Evolutionary conservation across 2,888 invertebrate genomes (phyloP).

Genomic region (Idaea aversata): DNA sequence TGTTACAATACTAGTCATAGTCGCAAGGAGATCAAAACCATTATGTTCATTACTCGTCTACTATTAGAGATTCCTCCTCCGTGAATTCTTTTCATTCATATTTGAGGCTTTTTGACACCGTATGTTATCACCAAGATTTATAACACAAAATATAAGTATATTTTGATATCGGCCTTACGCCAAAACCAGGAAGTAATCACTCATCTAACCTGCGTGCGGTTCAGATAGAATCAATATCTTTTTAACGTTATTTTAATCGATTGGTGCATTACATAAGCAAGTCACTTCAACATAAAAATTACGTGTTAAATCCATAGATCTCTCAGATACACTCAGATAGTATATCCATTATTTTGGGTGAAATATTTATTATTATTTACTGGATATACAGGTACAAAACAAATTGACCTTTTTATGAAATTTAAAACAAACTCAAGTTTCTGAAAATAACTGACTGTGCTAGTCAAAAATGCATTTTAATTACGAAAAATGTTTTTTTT

Average conservation of each 20-base stretch:
- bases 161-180: not conserved
- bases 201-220: not conserved
- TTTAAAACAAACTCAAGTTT: not conserved
- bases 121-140: too few relatives aligned
- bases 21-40: too few relatives aligned
- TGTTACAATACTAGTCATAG: too few relatives aligned
- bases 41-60: too few relatives aligned
- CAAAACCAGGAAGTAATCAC: not conserved
- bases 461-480: not conserved
- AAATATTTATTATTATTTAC: not conserved
- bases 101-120: too few relatives aligned
- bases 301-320: too few relatives aligned
- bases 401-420: not conserved
- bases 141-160: slow-evolving; percentile 3
- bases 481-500: not conserved
- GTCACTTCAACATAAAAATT: not conserved
- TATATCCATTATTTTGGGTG: not conserved
- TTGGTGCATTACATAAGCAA: not conserved
- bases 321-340: too few relatives aligned
- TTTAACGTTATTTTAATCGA: not conserved
- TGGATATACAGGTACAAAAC: not conserved
- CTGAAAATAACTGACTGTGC: not conserved
- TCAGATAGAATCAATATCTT: not conserved
- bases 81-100: too few relatives aligned
- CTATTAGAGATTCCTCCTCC: too few relatives aligned